These are phyloP conservation scores for Osmerus mordax DNA, from an alignment of 2,113 vertebrate species.

Conservation along the genomic window DNA sequence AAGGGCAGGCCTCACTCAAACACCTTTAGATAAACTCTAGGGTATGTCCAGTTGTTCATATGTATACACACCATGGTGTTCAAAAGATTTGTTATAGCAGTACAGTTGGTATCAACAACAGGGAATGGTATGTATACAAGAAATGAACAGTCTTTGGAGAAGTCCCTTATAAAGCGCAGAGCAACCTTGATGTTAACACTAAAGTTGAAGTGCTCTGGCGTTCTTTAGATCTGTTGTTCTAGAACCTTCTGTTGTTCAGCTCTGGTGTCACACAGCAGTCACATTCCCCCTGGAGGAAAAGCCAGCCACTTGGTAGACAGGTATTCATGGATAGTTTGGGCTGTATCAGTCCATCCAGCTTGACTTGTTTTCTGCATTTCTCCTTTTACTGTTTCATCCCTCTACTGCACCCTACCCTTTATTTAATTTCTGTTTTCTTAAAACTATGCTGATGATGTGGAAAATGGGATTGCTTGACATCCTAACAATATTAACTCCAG, in stretches of 20 bases:
- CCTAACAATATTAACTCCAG: slow-evolving; percentile 33
- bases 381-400: background rate
- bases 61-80: too few relatives aligned
- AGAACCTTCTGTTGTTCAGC: too few relatives aligned
- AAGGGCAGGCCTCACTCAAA: background rate
- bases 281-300: too few relatives aligned
- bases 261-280: too few relatives aligned
- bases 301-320: too few relatives aligned
- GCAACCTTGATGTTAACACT: background rate
- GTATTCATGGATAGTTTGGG: too few relatives aligned
- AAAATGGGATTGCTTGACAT: slow-evolving; percentile 32
- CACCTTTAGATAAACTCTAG: background rate
- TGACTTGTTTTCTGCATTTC: background rate
- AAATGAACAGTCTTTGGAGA: background rate
- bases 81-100: background rate
- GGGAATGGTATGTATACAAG: background rate
- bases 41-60: too few relatives aligned
- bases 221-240: background rate
- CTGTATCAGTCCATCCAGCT: too few relatives aligned
- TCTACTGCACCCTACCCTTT: background rate
- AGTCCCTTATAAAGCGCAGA: background rate
- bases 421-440: slow-evolving; percentile 16
- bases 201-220: background rate
- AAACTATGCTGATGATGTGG: slow-evolving; percentile 28
- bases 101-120: background rate